A percentile compares a stretch with the other conserved stretches of the same genome.
These are phyloP conservation scores for Magallana nippona DNA, from an alignment of 2,888 invertebrate genomes.

Conservation along the genomic window DNA sequence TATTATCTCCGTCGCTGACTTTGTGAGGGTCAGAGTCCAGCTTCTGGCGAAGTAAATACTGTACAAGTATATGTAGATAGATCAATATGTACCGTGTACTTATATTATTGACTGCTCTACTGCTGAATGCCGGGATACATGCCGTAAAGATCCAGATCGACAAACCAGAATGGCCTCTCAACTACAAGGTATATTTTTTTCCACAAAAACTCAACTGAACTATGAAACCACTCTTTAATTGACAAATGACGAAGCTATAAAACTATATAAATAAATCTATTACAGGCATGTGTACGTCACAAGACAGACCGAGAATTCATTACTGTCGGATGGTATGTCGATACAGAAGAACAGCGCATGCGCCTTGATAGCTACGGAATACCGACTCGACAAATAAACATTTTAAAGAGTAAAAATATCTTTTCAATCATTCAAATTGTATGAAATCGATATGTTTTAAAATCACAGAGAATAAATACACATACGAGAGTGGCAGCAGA, in stretches of 20 bases:
- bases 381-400: too few species aligned
- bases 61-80: not conserved
- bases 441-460: too few species aligned
- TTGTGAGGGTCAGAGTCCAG: not conserved
- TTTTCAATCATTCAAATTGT: too few species aligned
- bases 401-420: too few species aligned
- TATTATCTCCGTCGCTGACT: not conserved
- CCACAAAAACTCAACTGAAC: too few species aligned
- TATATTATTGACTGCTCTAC: not conserved
- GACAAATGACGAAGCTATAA: not conserved
- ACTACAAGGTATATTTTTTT: not conserved
- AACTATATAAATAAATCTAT: too few species aligned
- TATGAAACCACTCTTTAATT: not conserved
- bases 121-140: not conserved
- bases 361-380: conserved; percentile 65
- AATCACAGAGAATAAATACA: conserved; percentile 23
- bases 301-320: conserved; percentile 55
- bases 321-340: conserved; percentile 65
- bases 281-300: conserved; percentile 62
- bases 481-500: not conserved
- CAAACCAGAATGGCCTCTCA: not conserved
- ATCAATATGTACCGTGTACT: not conserved
- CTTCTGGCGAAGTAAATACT: not conserved
- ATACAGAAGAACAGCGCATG: conserved; percentile 54
- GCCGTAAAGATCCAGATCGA: not conserved